A percentile compares a stretch with the other conserved stretches of the same genome.
These are phyloP conservation scores for Diadophis punctatus DNA, from an alignment of 2,113 vertebrate genomes.

Conservation along the genomic window DNA sequence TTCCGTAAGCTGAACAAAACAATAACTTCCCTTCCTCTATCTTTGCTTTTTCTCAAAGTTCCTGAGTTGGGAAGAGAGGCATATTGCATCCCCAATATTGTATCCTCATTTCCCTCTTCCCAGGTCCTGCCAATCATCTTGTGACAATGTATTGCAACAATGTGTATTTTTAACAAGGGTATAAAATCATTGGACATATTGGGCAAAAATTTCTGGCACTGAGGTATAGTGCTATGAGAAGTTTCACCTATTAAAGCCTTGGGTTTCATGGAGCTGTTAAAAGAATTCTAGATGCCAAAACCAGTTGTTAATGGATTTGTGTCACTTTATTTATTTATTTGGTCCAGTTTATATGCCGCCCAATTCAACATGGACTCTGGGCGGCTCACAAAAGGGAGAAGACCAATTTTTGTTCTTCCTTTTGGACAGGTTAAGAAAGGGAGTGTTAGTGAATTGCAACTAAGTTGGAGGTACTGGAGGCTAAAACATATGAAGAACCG, in stretches of 20 bases:
- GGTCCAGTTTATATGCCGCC: too few relatives aligned
- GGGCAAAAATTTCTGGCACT: background rate
- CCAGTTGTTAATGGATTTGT: background rate
- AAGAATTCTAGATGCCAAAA: background rate
- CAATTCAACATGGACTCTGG: too few relatives aligned
- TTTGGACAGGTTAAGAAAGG: background rate
- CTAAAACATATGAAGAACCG: background rate
- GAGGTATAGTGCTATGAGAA: background rate
- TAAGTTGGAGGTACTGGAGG: background rate
- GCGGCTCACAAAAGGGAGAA: too few relatives aligned
- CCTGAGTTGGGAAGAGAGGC: background rate
- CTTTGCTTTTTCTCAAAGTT: background rate
- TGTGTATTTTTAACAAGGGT: background rate
- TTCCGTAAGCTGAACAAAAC: background rate
- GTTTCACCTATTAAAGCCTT: background rate
- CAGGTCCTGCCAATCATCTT: rapidly evolving
- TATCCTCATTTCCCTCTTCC: rapidly evolving
- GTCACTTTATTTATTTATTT: too few relatives aligned
- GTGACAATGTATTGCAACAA: background rate
- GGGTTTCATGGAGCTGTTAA: background rate
- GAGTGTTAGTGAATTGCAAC: background rate
- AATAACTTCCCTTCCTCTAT: background rate
- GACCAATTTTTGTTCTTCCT: background rate
- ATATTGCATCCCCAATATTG: rapidly evolving
- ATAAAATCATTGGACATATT: background rate